Conservation (phyloP, 2,888 invertebrate species). For the Polydrusus pterygomalis region DNA sequence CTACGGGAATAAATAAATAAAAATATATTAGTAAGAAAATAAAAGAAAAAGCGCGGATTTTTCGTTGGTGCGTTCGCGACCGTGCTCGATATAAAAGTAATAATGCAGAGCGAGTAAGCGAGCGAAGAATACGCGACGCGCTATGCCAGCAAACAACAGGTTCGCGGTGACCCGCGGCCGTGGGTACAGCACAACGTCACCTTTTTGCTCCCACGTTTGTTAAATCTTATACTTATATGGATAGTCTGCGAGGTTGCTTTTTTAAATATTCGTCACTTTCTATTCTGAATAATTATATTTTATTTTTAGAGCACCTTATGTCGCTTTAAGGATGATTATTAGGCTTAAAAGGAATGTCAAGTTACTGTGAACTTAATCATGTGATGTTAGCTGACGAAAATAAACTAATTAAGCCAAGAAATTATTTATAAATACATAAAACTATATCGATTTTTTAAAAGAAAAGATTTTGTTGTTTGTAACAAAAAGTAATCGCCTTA, state of each 20-base stretch:
- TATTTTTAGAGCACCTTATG: conserved; percentile 49
- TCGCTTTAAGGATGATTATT: conserved; percentile 33
- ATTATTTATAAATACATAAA: conserved; percentile 2
- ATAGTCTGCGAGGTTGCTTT: conserved; percentile 58
- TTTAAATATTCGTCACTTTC: conserved; percentile 65
- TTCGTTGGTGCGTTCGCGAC: conserved; percentile 58
- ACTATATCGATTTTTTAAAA: background rate
- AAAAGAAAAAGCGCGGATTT: conserved; percentile 44
- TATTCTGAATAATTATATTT: conserved; percentile 49
- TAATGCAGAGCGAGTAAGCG: conserved; percentile 56
- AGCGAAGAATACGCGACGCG: conserved; percentile 58
- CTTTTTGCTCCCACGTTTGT: conserved; percentile 64
- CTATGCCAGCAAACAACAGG: conserved; percentile 59
- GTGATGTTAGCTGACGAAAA: conserved; percentile 1
- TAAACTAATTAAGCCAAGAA: conserved; percentile 5
- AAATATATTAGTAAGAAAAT: conserved; percentile 36
- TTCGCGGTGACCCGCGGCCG: conserved; percentile 57
- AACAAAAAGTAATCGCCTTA: conserved; percentile 7
- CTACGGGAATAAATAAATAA: conserved; percentile 57
- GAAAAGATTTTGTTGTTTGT: background rate
- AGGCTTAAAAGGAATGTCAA: conserved; percentile 8
- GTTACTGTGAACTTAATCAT: conserved; percentile 17
- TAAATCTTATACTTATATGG: conserved; percentile 69
- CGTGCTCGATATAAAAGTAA: conserved; percentile 63
- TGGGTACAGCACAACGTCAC: conserved; percentile 62